These are phyloP conservation scores for Centropyge bicolor DNA, from an alignment of 2,797 vertebrate genomes.

Conservation along the genomic window DNA sequence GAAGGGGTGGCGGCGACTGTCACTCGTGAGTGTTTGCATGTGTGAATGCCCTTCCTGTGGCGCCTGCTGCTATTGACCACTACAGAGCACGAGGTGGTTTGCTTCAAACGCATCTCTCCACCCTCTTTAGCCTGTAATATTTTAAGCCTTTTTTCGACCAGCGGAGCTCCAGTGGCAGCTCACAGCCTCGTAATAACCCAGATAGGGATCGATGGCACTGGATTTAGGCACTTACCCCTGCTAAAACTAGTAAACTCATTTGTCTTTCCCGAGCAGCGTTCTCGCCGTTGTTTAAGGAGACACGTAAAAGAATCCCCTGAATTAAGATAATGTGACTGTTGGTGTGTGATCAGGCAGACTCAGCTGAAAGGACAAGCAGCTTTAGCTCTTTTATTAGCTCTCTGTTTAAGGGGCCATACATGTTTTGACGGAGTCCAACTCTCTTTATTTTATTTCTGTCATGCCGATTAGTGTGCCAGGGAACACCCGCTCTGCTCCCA, in stretches of 20 bases:
- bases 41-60: slow-evolving; percentile 73
- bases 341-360: slow-evolving; percentile 77
- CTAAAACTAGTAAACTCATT: slow-evolving; percentile 82
- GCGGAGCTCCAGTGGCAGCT: slow-evolving; percentile 70
- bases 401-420: slow-evolving; percentile 84
- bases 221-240: slow-evolving; percentile 81
- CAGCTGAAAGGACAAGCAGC: slow-evolving; percentile 77
- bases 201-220: slow-evolving; percentile 79
- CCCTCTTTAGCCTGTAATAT: slow-evolving; percentile 71
- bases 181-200: slow-evolving; percentile 75
- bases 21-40: slow-evolving; percentile 67
- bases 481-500: slow-evolving; percentile 65
- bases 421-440: slow-evolving; percentile 90
- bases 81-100: slow-evolving; percentile 64
- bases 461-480: slow-evolving; percentile 85
- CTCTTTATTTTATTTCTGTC: slow-evolving; percentile 92
- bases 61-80: slow-evolving; percentile 81
- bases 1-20: slow-evolving; percentile 57
- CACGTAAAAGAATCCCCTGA: slow-evolving; percentile 78
- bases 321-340: slow-evolving; percentile 84
- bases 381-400: slow-evolving; percentile 82
- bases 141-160: slow-evolving; percentile 74
- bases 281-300: slow-evolving; percentile 77
- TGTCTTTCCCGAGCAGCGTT: slow-evolving; percentile 72
- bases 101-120: slow-evolving; percentile 60